Evolutionary conservation across 1,140 invertebrate genomes (phyloP).

Genomic region (Hyles vespertilio): DNA sequence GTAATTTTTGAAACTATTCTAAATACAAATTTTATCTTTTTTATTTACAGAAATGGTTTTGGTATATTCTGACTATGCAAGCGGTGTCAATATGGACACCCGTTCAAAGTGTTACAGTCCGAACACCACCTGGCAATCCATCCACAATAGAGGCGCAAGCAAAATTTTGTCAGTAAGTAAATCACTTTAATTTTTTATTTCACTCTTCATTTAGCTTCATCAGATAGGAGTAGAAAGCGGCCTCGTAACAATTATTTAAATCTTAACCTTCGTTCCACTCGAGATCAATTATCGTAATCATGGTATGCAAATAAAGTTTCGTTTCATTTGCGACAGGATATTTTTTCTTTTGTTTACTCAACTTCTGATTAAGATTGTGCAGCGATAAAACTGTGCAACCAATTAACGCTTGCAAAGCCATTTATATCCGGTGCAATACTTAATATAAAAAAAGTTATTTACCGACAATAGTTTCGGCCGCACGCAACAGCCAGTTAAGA

Average conservation of each 20-base stretch:
- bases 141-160: conserved; percentile 61
- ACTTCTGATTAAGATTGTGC: too few relatives aligned
- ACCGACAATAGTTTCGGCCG: too few relatives aligned
- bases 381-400: too few relatives aligned
- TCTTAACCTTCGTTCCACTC: conserved; percentile 23
- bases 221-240: conserved; percentile 6
- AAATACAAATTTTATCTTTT: neutral
- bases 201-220: conserved; percentile 1
- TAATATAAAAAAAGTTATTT: too few relatives aligned
- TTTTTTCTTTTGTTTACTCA: too few relatives aligned
- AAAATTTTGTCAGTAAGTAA: conserved; percentile 73
- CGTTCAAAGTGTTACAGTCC: conserved; percentile 32
- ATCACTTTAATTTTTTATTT: conserved; percentile 4
- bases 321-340: neutral
- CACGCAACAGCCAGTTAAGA: too few relatives aligned
- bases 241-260: conserved; percentile 15
- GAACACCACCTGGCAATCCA: conserved; percentile 41
- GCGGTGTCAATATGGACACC: conserved; percentile 37
- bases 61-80: conserved; percentile 42
- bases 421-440: too few relatives aligned
- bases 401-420: too few relatives aligned
- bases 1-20: neutral
- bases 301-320: conserved; percentile 13
- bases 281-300: conserved; percentile 18
- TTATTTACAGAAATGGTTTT: conserved; percentile 54